Conservation (phyloP, 2,113 vertebrate genomes). For the Neogobius melanostomus region DNA sequence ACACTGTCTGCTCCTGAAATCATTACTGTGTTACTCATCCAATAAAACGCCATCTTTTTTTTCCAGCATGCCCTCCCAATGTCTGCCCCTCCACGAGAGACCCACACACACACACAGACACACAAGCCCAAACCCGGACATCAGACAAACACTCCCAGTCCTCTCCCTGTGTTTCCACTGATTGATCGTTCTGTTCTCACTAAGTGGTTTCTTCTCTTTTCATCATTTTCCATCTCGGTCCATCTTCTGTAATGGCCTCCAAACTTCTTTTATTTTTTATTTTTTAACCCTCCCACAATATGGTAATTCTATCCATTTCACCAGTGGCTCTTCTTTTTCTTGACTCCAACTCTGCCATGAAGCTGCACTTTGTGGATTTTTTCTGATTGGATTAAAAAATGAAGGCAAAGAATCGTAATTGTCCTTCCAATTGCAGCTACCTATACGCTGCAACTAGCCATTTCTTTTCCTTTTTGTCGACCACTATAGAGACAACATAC, state of each 20-base stretch:
- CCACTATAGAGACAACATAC: too few relatives aligned
- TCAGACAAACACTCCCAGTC: constrained; percentile 14
- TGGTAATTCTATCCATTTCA: constrained; percentile 59
- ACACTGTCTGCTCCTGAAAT: constrained; percentile 31
- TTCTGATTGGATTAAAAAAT: constrained; percentile 33
- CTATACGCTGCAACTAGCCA: too few relatives aligned
- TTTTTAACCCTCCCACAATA: constrained; percentile 46
- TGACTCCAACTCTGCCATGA: constrained; percentile 3
- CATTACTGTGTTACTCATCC: constrained; percentile 44
- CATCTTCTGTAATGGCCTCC: constrained; percentile 55
- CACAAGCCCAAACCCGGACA: constrained; percentile 5
- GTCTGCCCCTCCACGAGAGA: constrained; percentile 22
- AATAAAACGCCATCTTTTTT: constrained; percentile 49
- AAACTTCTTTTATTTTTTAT: constrained; percentile 50
- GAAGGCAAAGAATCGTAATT: too few relatives aligned
- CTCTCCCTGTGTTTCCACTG: constrained; percentile 60
- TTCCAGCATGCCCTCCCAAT: constrained; percentile 41
- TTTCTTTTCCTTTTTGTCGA: too few relatives aligned
- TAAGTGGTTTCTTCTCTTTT: constrained; percentile 71
- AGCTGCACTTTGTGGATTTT: constrained; percentile 37
- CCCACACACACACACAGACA: too few relatives aligned
- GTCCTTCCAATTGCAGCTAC: too few relatives aligned
- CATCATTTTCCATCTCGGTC: constrained; percentile 71
- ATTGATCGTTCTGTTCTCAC: constrained; percentile 67
- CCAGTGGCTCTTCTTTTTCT: constrained; percentile 54